A percentile compares a stretch with the other conserved stretches of the same genome.
phyloP scores from a whole-genome alignment of 2,888 invertebrate genomes.

The Chrysotoxum bicinctum region DNA sequence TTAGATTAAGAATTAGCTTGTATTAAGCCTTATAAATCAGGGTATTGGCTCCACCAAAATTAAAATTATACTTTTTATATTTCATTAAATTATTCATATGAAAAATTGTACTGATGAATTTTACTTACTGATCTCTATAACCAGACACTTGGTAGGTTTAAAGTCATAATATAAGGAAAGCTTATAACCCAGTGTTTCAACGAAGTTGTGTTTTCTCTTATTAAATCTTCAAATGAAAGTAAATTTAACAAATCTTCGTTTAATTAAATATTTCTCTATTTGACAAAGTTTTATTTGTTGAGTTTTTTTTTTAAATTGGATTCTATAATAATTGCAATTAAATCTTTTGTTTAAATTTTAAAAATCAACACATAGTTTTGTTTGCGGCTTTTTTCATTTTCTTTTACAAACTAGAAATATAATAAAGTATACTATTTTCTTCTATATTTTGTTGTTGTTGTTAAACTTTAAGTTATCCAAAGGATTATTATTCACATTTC shows the following conservation, averaged over 20 bases:
- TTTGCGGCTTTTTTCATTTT: constrained; percentile 40
- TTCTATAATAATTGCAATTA: constrained; percentile 54
- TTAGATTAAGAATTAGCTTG: too few relatives aligned
- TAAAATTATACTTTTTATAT: too few relatives aligned
- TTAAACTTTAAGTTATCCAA: constrained; percentile 58
- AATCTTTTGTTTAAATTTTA: constrained; percentile 47
- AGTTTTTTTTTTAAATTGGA: constrained; percentile 16
- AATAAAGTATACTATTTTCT: constrained; percentile 63
- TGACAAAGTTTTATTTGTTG: constrained; percentile 45
- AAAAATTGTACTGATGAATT: too few relatives aligned
- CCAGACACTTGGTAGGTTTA: too few relatives aligned
- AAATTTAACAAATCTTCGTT: constrained; percentile 8
- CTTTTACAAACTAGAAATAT: constrained; percentile 67
- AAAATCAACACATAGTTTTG: constrained; percentile 61
- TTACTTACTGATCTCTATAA: too few relatives aligned
- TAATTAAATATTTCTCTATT: constrained; percentile 70
- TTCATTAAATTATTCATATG: too few relatives aligned
- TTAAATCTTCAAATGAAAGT: neutral
- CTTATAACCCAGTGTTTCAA: too few relatives aligned
- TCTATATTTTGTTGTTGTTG: constrained; percentile 36
- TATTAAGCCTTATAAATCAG: too few relatives aligned
- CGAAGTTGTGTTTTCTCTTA: neutral
- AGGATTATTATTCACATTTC: constrained; percentile 68
- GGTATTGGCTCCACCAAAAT: too few relatives aligned
- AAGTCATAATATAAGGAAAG: too few relatives aligned